Evolutionary conservation across 2,888 invertebrate species (phyloP).

Genomic region (Poecilus cupreus): DNA sequence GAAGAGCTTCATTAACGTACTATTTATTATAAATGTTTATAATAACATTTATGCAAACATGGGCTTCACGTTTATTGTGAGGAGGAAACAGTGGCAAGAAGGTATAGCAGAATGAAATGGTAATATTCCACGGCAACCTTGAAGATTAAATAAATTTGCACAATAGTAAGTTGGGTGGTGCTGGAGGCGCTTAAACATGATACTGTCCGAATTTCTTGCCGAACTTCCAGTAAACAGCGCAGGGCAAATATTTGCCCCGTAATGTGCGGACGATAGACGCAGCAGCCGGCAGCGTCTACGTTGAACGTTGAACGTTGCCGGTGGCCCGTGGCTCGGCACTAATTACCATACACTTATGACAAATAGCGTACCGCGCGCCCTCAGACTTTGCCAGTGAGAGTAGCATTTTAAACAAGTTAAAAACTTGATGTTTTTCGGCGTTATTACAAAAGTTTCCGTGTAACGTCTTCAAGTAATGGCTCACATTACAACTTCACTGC

Average conservation of each 20-base stretch:
- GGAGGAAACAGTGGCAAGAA: not conserved
- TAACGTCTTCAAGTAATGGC: not conserved
- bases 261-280: no score
- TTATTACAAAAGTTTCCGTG: constrained; percentile 21
- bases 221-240: not conserved
- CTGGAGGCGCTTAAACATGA: not conserved
- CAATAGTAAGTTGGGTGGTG: not conserved
- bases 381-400: no score
- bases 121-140: not conserved
- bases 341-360: constrained; percentile 20
- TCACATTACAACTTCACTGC: constrained; percentile 11
- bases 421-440: not conserved
- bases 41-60: no score
- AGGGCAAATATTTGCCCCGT: not conserved
- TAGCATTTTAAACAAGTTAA: not conserved
- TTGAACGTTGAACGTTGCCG: no score
- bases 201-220: constrained; percentile 9
- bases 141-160: constrained; percentile 20
- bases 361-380: not conserved
- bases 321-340: not conserved
- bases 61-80: no score
- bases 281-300: no score
- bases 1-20: no score
- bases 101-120: no score
- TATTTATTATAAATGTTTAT: no score